A percentile compares a stretch with the other conserved stretches of the same genome.
Conservation (phyloP, 2,113 vertebrate genomes). For the Propithecus coquereli region DNA sequence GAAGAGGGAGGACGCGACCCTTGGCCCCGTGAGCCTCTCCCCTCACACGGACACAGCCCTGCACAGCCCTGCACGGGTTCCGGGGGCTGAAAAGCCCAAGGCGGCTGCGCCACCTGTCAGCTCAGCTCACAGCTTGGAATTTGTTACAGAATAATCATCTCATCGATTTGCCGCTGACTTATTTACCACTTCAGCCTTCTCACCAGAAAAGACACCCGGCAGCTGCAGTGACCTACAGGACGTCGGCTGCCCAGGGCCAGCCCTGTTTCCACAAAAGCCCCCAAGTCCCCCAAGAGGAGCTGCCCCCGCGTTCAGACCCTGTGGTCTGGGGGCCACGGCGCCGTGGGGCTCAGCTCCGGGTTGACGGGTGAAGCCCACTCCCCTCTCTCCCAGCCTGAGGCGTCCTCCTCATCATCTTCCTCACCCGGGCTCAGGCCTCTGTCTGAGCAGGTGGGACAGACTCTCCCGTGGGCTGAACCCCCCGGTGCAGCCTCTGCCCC, state of each 20-base stretch:
- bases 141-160: constrained; percentile 53
- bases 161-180: constrained; percentile 54
- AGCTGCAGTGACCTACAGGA: not conserved
- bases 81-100: constrained; percentile 34
- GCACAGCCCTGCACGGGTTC: not conserved
- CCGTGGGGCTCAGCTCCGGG: not conserved
- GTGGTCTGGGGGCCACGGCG: not conserved
- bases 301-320: not conserved
- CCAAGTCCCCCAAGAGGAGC: not conserved
- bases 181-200: constrained; percentile 43
- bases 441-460: not conserved
- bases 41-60: not conserved
- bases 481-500: too few species aligned
- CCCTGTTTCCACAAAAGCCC: not conserved
- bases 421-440: not conserved
- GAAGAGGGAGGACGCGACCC: not conserved
- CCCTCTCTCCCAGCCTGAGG: too few species aligned
- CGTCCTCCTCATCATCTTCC: not conserved
- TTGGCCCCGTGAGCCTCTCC: accelerated
- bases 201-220: not conserved
- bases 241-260: accelerated
- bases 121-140: constrained; percentile 53
- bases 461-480: not conserved
- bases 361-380: not conserved
- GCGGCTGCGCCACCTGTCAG: not conserved